These are phyloP conservation scores for Thera britannica DNA, from an alignment of 2,888 invertebrate species.

Conservation along the genomic window DNA sequence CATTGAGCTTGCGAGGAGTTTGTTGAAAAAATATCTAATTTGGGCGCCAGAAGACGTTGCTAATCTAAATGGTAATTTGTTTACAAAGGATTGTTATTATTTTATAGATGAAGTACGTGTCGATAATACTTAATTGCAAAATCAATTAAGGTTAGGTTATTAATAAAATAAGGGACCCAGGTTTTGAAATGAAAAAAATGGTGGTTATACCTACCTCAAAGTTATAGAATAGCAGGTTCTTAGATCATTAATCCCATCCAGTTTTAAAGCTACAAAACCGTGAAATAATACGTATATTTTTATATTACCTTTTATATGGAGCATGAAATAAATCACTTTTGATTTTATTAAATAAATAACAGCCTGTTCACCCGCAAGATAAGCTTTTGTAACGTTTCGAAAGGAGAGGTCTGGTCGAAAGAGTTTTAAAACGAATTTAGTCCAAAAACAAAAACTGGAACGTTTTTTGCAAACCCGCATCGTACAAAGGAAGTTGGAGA, in stretches of 20 bases:
- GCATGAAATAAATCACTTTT: too few relatives aligned
- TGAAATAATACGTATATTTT: too few relatives aligned
- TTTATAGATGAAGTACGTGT: neutral
- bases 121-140: neutral
- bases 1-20: slow-evolving; percentile 9
- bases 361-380: too few relatives aligned
- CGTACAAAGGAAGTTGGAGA: neutral
- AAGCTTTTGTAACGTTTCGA: too few relatives aligned
- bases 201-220: too few relatives aligned
- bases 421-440: neutral
- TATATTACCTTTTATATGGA: too few relatives aligned
- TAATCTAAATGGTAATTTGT: slow-evolving; percentile 25
- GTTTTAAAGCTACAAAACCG: too few relatives aligned
- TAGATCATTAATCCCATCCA: too few relatives aligned
- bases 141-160: neutral
- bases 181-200: too few relatives aligned
- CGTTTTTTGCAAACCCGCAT: slow-evolving; percentile 6
- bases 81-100: neutral
- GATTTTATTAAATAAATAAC: too few relatives aligned
- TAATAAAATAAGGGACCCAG: too few relatives aligned
- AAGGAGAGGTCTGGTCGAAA: neutral
- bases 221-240: too few relatives aligned
- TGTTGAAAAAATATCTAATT: slow-evolving; percentile 13
- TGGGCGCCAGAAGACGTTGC: neutral
- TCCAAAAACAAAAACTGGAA: neutral